Evolutionary conservation across 2,113 vertebrate genomes (phyloP), one percentile per base, ranked within the genome.

Genomic region (Tupaia tana): DNA sequence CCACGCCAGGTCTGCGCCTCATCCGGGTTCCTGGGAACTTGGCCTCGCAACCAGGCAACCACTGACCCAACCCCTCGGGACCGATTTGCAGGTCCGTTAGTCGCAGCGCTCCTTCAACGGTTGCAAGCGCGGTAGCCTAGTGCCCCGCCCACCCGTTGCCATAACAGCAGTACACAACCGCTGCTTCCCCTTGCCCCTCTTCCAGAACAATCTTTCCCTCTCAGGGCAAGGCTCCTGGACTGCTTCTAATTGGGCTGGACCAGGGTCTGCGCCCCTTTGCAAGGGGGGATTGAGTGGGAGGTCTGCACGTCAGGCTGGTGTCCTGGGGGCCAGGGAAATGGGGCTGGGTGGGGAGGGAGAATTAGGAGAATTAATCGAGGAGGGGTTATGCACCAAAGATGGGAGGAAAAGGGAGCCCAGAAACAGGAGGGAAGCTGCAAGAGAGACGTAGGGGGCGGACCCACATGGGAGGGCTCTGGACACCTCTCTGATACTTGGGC

Each of bases 121-220:
- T n/a, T 24, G 77, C 67, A 7, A 1, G 13, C 73, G 90, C 22
- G 0, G 18, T 3, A 9, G 54, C 15, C 54, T 27, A 56, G 34
- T 7, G 79, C n/a, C 52, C 71, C 58, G 19, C 52, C 43, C 56
- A 43, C 43, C 31, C 15, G 95, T 97, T 89, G 82, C 95, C 77
- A 90, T 96, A 90, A 82, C 95, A 95, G 58, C 96, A 29, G 54
- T 84, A 94, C 79, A 96, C 95, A 70, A 82, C 16, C 58, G 54
- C 7, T 29, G n/a, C 67, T 27, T 25, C 20, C 19, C 43, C 2
- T 22, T 5, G 9, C 3, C 29, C 27, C 11, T 71, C 69, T 86
- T 94, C 19, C 70, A 3, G 52, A 75, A 56, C 89, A 71, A 2
- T 20, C 79, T 16, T 71, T 64, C 54, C 13, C 19, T 20, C 77